Percentiles rank a stretch among this genome's conserved stretches.
These are phyloP conservation scores for Mustelus asterias DNA, from an alignment of 2,113 vertebrate genomes.

Conservation along the genomic window DNA sequence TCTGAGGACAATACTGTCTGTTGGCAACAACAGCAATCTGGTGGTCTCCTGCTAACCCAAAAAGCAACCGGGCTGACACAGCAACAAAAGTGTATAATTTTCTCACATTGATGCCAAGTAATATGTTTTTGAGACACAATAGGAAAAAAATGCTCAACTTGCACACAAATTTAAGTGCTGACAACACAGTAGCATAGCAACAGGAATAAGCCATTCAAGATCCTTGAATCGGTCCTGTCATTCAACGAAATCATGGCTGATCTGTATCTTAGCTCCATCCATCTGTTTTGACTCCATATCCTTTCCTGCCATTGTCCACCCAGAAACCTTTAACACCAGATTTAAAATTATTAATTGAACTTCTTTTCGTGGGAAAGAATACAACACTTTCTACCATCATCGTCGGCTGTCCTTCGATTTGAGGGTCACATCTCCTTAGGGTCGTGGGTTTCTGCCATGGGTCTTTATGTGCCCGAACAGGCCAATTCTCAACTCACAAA, in stretches of 20 bases:
- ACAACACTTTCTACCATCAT: neutral
- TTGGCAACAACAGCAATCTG: conserved; percentile 56
- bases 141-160: conserved; percentile 27
- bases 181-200: neutral
- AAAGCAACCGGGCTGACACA: conserved; percentile 42
- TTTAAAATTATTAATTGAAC: neutral
- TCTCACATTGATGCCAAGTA: conserved; percentile 51
- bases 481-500: too few relatives aligned
- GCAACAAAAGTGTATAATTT: conserved; percentile 48
- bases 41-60: conserved; percentile 52
- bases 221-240: too few relatives aligned
- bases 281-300: too few relatives aligned
- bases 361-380: neutral
- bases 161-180: neutral
- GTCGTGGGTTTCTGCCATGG: neutral
- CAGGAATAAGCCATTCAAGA: too few relatives aligned
- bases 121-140: conserved; percentile 46
- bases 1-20: conserved; percentile 53
- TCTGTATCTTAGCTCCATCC: too few relatives aligned
- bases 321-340: neutral
- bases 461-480: neutral
- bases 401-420: neutral
- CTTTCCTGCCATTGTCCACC: too few relatives aligned
- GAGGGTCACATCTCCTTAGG: neutral
- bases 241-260: too few relatives aligned